Evolutionary conservation across 2,113 vertebrate genomes (phyloP).

Genomic region (Vidua macroura): DNA sequence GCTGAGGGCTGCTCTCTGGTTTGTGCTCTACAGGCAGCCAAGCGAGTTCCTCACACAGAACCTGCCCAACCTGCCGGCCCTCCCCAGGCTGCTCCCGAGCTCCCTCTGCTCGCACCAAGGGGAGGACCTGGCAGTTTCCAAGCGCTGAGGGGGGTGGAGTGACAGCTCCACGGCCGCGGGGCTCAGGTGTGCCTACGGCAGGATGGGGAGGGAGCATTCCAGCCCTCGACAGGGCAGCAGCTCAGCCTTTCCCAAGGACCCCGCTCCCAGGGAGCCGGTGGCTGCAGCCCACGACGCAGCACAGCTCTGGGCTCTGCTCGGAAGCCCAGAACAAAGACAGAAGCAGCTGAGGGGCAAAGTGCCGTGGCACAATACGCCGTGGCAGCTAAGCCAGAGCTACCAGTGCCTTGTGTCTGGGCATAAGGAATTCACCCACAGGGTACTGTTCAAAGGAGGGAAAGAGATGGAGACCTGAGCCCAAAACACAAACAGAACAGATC

Average conservation of each 20-base stretch:
- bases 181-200: neutral
- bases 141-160: neutral
- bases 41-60: neutral
- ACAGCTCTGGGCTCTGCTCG: neutral
- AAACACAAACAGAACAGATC: neutral
- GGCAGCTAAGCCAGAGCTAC: neutral
- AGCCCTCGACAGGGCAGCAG: neutral
- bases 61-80: neutral
- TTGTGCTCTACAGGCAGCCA: neutral
- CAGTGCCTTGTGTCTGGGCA: accelerated
- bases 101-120: neutral
- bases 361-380: neutral
- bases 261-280: neutral
- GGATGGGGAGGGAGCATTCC: neutral
- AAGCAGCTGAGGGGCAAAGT: neutral
- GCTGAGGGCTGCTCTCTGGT: neutral
- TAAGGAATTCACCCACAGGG: neutral
- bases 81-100: neutral
- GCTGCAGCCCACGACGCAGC: neutral
- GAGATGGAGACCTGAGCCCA: neutral
- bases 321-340: neutral
- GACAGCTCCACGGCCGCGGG: accelerated
- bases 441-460: neutral
- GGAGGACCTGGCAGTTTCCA: neutral
- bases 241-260: neutral